phyloP scores from a whole-genome alignment of 92 coral and sea anemone species.

The Parazoanthus atlanticus region DNA sequence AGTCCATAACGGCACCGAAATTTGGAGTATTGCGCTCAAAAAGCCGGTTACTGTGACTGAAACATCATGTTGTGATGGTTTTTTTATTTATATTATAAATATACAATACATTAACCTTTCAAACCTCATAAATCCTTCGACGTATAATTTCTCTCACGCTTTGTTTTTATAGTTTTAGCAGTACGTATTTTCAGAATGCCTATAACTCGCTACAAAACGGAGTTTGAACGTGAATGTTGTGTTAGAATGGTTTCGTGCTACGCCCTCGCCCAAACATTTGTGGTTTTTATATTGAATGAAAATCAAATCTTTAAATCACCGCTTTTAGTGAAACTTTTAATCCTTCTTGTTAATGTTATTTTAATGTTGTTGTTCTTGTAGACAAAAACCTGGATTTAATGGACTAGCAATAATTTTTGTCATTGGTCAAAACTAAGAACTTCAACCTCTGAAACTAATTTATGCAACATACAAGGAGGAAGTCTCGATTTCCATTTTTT shows the following conservation, averaged over 20 bases:
- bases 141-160: not conserved
- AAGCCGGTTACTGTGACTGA: slow-evolving; percentile 16
- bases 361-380: not conserved
- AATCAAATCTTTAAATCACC: not conserved
- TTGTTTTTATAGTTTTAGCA: not conserved
- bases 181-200: not conserved
- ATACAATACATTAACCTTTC: not conserved
- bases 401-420: not conserved
- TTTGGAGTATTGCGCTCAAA: not conserved
- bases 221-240: not conserved
- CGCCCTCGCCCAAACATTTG: not conserved
- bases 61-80: not conserved
- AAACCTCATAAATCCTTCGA: not conserved
- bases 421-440: not conserved
- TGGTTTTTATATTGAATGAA: not conserved
- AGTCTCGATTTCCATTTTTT: too few species aligned
- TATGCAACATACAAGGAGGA: not conserved
- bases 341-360: not conserved
- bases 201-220: not conserved
- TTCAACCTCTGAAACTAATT: not conserved
- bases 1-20: not conserved
- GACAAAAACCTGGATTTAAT: not conserved
- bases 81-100: not conserved
- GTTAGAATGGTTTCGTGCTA: slow-evolving; percentile 2
- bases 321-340: not conserved